Base-by-base conservation (phyloP, 2,113 vertebrate species). In the Willisornis vidua region DNA sequence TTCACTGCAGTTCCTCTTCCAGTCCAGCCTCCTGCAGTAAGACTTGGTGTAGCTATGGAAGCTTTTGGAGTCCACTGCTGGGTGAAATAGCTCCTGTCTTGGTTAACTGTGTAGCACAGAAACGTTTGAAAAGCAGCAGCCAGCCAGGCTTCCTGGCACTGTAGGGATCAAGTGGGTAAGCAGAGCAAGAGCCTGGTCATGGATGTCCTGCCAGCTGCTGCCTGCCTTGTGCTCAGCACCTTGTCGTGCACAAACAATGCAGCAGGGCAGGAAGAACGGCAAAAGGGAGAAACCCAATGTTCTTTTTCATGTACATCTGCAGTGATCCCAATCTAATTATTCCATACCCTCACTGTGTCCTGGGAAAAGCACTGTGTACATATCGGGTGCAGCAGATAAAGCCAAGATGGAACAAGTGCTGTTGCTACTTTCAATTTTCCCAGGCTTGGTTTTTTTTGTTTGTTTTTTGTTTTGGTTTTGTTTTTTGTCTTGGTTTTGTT, bases 181-280 rank as follows among this genome's bases (percentile, higher is more conserved):
- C 23, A 11, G 67, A 35, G 63, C 49, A 14, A 5, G 63, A 62
- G 59, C 5, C 67, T 67, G 72, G 28, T 7, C 1, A 29, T 9
- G 81, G 51, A 19, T 49, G n/a, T 72, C 17, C 49, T 58, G 39
- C 23, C 43, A 29, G 9, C 29, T 48, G 19, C 14, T 68, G 39
- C 72, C 75, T 28, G 0, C 7, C 11, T 37, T 11, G 31, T 54
- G 35, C 61, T 67, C 4, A 1, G 2, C 3, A 8, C 6, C 10
- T 3, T 3, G 1, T 19, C 9, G 1, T 2, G 24, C 46, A 9
- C 13, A 52, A 14, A 1, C 0, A 2, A 48, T 25, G 62, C 23
- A 85, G 41, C 1, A 1, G 20, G 63, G 71, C 66, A 80, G 75
- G n/a, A 77, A 59, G 71, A 80, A 54, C 12, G 49, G n/a, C 57